Percentiles rank a stretch among this genome's conserved stretches.
phyloP scores from a whole-genome alignment of 2,113 vertebrate species.

The Sinocyclocheilus maitianheensis region DNA sequence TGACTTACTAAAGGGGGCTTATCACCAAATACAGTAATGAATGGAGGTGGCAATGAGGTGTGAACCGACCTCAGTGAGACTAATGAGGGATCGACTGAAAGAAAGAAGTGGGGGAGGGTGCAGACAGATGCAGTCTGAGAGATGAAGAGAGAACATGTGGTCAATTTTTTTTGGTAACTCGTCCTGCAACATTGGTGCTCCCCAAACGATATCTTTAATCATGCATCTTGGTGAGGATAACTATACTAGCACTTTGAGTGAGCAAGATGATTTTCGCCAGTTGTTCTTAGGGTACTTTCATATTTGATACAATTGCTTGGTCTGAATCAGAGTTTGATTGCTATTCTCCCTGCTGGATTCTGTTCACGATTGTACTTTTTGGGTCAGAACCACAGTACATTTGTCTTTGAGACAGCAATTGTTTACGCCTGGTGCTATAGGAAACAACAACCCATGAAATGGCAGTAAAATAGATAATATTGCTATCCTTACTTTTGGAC shows the following conservation, averaged over 20 bases:
- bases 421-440: not conserved
- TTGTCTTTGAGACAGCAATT: not conserved
- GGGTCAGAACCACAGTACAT: not conserved
- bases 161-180: not conserved
- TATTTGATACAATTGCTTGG: not conserved
- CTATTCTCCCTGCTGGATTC: not conserved
- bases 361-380: not conserved
- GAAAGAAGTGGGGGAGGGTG: not conserved
- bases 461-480: not conserved
- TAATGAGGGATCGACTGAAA: constrained; percentile 59
- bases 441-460: not conserved
- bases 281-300: not conserved
- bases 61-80: constrained; percentile 56
- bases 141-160: not conserved
- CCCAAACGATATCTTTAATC: not conserved
- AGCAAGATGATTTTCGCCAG: not conserved
- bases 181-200: too few relatives aligned
- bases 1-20: constrained; percentile 63
- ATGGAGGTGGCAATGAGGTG: constrained; percentile 64
- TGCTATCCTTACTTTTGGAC: not conserved
- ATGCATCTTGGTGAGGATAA: not conserved
- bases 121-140: not conserved
- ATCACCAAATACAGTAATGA: constrained; percentile 62
- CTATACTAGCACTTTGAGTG: not conserved
- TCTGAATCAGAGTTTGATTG: not conserved